These are phyloP conservation scores for Enteromius paludinosus DNA, from an alignment of 2,797 vertebrate genomes.

Conservation along the genomic window DNA sequence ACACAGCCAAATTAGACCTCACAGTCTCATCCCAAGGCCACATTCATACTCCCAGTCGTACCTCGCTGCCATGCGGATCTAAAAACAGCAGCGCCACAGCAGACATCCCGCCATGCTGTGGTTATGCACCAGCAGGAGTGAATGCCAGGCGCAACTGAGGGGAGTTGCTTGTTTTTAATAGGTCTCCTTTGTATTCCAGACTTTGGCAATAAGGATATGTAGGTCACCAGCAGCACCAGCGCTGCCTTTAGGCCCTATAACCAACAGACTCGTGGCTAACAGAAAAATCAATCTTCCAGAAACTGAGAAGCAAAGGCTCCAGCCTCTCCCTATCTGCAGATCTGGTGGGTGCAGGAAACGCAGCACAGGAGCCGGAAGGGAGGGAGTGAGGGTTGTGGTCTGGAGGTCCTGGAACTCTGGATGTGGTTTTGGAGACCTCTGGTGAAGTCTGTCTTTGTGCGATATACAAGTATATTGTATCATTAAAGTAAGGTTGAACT, in stretches of 20 bases:
- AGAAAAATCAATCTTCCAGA: slow-evolving; percentile 39
- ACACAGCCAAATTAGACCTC: slow-evolving; percentile 24
- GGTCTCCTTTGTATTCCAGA: slow-evolving; percentile 65
- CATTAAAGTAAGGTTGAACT: neutral
- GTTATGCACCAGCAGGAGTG: slow-evolving; percentile 39
- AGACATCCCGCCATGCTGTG: slow-evolving; percentile 53
- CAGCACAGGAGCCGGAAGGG: slow-evolving; percentile 20
- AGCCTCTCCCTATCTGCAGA: slow-evolving; percentile 31
- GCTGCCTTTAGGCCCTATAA: slow-evolving; percentile 54
- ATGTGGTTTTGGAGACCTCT: slow-evolving; percentile 44
- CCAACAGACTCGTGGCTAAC: slow-evolving; percentile 26
- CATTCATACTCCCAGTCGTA: slow-evolving; percentile 55
- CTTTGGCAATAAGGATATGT: slow-evolving; percentile 70
- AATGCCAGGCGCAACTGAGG: slow-evolving; percentile 51
- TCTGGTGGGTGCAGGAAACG: slow-evolving; percentile 31
- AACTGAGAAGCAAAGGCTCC: slow-evolving; percentile 30
- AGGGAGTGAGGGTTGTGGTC: slow-evolving; percentile 38
- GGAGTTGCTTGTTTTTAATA: slow-evolving; percentile 44
- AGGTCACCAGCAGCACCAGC: slow-evolving; percentile 69
- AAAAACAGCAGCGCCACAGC: slow-evolving; percentile 67
- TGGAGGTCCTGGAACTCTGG: slow-evolving; percentile 33
- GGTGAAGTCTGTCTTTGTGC: slow-evolving; percentile 31
- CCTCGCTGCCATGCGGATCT: slow-evolving; percentile 56
- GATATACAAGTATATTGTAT: slow-evolving; percentile 3
- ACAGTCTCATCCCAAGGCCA: slow-evolving; percentile 47